Base-by-base conservation (phyloP, 2,113 vertebrate genomes). In the Cryptoleucopteryx plumbea region DNA sequence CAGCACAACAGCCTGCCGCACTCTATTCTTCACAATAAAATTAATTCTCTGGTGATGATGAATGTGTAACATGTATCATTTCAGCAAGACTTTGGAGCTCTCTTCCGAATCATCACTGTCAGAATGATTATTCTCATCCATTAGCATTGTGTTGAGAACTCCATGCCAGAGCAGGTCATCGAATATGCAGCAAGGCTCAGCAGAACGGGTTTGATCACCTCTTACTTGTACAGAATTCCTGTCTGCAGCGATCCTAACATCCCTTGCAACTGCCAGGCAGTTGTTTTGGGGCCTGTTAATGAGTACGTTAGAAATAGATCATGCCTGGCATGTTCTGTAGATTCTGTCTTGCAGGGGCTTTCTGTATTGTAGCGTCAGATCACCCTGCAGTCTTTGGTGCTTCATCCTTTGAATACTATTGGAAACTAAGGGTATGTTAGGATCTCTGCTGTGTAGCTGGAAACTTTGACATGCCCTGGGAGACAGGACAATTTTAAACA, bases 121-220 rank as follows among this genome's bases (percentile, higher is more conserved):
- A 97, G 82, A 92, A 86, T 82, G 74, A 96, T 96, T 87, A 84
- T 96, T 82, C n/a, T 77, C 80, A 84, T 92, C 74, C 65, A 53
- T 95, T 95, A 94, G 52, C n/a, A 26, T 34, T 50, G 82, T 86
- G 75, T 77, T 21, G 7, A 81, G 83, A 83, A 6, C 38, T 63
- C 89, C n/a, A 8, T 13, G 59, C 71, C 34, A 42, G 67, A 93
- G 56, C 68, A 82, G 73, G 90, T 59, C 66, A 72, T 42, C 4
- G 21, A 82, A 89, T 82, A 73, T 32, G 71, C 87, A 91, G 67
- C 48, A 55, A 70, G 40, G 61, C 88, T 90, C 48, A 14, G 6
- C 65, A 78, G 85, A 88, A 63, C 4, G 8, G 58, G 40, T 92
- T 21, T 94, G 93, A 72, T 86, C 88, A 53, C 29, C 75, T 82